Percentiles rank a stretch among this genome's conserved stretches.
phyloP scores from a whole-genome alignment of 2,888 invertebrate species.

The Ormyrus thymus region DNA sequence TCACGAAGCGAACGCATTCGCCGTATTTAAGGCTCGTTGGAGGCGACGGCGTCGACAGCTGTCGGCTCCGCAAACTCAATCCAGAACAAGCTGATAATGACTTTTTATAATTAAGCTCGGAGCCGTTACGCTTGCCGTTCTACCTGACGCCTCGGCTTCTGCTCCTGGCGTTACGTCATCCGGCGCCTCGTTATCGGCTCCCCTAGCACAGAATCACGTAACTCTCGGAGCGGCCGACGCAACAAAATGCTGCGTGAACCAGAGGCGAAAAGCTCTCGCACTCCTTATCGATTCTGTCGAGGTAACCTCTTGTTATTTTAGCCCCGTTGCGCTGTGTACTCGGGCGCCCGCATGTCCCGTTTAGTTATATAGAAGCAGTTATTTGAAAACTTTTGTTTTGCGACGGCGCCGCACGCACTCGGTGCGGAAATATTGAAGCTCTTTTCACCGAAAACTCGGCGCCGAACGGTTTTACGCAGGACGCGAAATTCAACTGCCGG shows the following conservation, averaged over 20 bases:
- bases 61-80: conserved; percentile 48
- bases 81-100: conserved; percentile 49
- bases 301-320: conserved; percentile 43
- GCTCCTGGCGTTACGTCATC: no score
- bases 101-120: conserved; percentile 54
- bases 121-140: conserved; percentile 2
- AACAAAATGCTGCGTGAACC: neutral
- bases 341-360: neutral
- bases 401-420: neutral
- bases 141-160: neutral
- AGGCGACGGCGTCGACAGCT: conserved; percentile 33
- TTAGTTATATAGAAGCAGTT: conserved; percentile 34
- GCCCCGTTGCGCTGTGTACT: conserved; percentile 4
- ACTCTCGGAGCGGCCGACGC: no score
- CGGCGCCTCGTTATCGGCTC: no score
- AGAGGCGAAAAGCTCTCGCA: neutral
- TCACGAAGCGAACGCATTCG: no score
- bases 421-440: no score
- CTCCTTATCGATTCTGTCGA: conserved; percentile 43
- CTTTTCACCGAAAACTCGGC: no score
- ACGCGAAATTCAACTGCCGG: no score
- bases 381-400: conserved; percentile 42
- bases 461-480: no score
- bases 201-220: no score
- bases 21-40: no score